These are phyloP conservation scores for Congeria kusceri DNA, from an alignment of 2,888 invertebrate species.

Conservation along the genomic window DNA sequence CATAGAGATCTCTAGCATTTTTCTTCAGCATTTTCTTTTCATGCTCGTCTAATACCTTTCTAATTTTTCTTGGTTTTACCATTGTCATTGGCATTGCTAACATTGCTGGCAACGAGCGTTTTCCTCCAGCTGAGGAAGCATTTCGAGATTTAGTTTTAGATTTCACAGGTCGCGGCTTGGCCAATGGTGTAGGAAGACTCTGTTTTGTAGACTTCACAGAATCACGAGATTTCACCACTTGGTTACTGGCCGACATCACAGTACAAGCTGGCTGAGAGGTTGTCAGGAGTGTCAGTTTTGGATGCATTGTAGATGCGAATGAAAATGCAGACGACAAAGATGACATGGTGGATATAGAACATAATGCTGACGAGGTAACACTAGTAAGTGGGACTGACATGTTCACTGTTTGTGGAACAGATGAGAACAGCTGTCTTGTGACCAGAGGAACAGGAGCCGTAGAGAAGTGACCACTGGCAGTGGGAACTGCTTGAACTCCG, in stretches of 20 bases:
- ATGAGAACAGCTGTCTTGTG: slow-evolving; percentile 27
- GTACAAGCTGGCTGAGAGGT: slow-evolving; percentile 23
- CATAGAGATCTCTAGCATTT: slow-evolving; percentile 76
- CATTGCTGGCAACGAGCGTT: slow-evolving; percentile 53
- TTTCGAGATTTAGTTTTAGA: slow-evolving; percentile 37
- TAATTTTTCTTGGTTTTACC: slow-evolving; percentile 71
- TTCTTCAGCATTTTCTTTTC: slow-evolving; percentile 80
- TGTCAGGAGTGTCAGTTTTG: slow-evolving; percentile 22
- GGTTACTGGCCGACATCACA: slow-evolving; percentile 15
- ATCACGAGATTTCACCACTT: slow-evolving; percentile 8
- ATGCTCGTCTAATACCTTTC: slow-evolving; percentile 75
- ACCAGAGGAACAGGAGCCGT: slow-evolving; percentile 16
- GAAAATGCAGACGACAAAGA: slow-evolving; percentile 1
- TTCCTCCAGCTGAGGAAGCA: slow-evolving; percentile 22
- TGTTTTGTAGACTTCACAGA: slow-evolving; percentile 20
- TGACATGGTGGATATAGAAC: slow-evolving; percentile 4
- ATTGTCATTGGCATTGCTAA: slow-evolving; percentile 68
- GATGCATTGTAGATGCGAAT: slow-evolving; percentile 37
- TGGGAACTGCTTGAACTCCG: neutral
- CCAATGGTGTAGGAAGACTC: slow-evolving; percentile 3
- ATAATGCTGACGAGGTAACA: slow-evolving; percentile 37
- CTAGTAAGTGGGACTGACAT: slow-evolving; percentile 41
- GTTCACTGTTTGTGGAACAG: slow-evolving; percentile 19
- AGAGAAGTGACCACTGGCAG: neutral
- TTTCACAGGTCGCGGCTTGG: slow-evolving; percentile 28